These are phyloP conservation scores for Eupithecia pulchellata DNA, from an alignment of 2,888 invertebrate species.

Conservation along the genomic window DNA sequence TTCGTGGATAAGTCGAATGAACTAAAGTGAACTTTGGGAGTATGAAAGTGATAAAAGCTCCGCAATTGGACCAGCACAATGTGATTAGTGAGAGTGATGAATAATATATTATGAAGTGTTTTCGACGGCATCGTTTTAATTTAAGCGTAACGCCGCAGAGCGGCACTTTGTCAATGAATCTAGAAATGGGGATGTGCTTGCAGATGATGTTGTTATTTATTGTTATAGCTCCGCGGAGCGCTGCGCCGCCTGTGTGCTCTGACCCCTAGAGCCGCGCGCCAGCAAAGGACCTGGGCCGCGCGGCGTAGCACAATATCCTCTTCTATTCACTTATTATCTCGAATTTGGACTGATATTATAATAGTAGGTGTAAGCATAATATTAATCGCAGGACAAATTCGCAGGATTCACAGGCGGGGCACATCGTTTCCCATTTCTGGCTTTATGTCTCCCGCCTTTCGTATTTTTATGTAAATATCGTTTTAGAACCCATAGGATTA, in stretches of 20 bases:
- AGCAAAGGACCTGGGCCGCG: conserved; percentile 58
- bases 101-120: conserved; percentile 24
- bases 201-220: conserved; percentile 40
- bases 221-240: conserved; percentile 33
- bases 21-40: conserved; percentile 13
- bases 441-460: conserved; percentile 70
- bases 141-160: conserved; percentile 41
- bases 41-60: conserved; percentile 21
- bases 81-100: conserved; percentile 16
- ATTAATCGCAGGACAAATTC: conserved; percentile 50
- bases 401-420: conserved; percentile 51
- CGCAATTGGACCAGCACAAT: conserved; percentile 4
- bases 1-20: conserved; percentile 21
- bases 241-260: conserved; percentile 39
- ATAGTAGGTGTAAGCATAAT: conserved; percentile 53
- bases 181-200: conserved; percentile 50
- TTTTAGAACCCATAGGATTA: conserved; percentile 79
- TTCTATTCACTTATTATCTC: conserved; percentile 49
- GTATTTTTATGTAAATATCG: conserved; percentile 78
- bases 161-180: conserved; percentile 44
- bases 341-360: conserved; percentile 47
- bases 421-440: conserved; percentile 59
- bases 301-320: conserved; percentile 50
- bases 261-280: conserved; percentile 50
- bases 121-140: conserved; percentile 24